Evolutionary conservation across 2,797 vertebrate genomes (phyloP), one percentile per base, ranked within the genome.

Genomic region (Rhabdophis nuchalis): DNA sequence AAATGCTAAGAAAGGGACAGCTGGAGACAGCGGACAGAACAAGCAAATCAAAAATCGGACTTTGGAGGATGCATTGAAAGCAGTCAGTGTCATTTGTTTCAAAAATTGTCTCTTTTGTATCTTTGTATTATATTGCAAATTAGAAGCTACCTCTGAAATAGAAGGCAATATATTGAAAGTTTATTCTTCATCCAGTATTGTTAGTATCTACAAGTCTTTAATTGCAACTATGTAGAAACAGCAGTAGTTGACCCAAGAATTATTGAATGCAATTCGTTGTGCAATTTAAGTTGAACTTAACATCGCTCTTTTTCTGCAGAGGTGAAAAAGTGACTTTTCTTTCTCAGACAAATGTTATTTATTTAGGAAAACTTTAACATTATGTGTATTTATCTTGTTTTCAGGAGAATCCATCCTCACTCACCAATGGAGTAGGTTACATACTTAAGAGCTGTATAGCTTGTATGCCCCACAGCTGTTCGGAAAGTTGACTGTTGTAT

Each of bases 51-150:
- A 95, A 12, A 97, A 97, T 96, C 98, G 96, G 94, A 98, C 96
- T 1, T 97, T 99, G 54, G 98, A 99, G 96, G 98, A 99, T 18
- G 98, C 99, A 0, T 94, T 99, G 95, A 98, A 97, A 97, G 97
- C 98, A 0, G 99, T 99, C 95, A 99, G 99, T 98, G 72, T 2
- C 16, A 13, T 82, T 46, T 82, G 25, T 46, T 46, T 25, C 20
- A 12, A 82, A 82, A 46, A 82, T 2, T 23, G 8, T 41, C 36
- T 41, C 18, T 41, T 77, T 36, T 41, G 36, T 25, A 82, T 82
- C 10, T 46, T 82, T 82, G 72, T 82, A 82, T 46, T 46, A 46
- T 82, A 82, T 25, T 82, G 72, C 72, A 46, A 46, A 82, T 82
- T 82, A 25, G 36, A 46, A 36, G 10, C 36, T 82, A 12, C 4